Evolutionary conservation across 2,113 vertebrate species (phyloP).

Genomic region (Struthidea cinerea): DNA sequence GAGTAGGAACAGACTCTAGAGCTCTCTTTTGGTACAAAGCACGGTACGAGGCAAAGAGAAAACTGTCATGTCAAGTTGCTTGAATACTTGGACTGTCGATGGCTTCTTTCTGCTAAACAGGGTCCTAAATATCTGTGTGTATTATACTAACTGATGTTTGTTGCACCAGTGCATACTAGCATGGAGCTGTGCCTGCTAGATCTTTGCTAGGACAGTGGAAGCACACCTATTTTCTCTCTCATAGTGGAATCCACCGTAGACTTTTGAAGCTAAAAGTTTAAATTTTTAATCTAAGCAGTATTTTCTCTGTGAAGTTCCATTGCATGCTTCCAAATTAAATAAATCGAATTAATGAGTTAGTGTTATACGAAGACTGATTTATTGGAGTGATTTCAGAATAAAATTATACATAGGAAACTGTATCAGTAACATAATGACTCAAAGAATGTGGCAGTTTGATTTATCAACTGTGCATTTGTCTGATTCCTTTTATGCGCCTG

Average conservation of each 20-base stretch:
- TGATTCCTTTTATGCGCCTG: background rate
- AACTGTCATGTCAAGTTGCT: background rate
- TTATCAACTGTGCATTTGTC: background rate
- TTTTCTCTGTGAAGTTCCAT: background rate
- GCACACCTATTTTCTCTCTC: background rate
- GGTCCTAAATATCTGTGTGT: background rate
- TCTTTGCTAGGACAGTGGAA: background rate
- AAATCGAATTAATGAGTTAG: background rate
- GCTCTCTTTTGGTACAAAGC: background rate
- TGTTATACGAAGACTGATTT: background rate
- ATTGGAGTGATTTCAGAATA: slow-evolving; percentile 34
- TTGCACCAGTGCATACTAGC: background rate
- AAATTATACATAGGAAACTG: background rate
- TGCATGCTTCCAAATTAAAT: slow-evolving; percentile 17
- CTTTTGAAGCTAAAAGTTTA: background rate
- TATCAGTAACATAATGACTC: background rate
- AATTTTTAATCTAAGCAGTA: background rate
- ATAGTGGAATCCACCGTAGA: background rate
- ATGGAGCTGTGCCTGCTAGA: slow-evolving; percentile 5
- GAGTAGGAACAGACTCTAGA: background rate
- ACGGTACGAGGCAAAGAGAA: background rate
- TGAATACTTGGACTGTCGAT: background rate
- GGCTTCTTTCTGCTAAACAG: background rate
- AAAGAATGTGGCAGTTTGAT: background rate
- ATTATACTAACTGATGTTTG: slow-evolving; percentile 17